Conservation (phyloP, 2,113 vertebrate species). For the Girardinichthys multiradiatus region DNA sequence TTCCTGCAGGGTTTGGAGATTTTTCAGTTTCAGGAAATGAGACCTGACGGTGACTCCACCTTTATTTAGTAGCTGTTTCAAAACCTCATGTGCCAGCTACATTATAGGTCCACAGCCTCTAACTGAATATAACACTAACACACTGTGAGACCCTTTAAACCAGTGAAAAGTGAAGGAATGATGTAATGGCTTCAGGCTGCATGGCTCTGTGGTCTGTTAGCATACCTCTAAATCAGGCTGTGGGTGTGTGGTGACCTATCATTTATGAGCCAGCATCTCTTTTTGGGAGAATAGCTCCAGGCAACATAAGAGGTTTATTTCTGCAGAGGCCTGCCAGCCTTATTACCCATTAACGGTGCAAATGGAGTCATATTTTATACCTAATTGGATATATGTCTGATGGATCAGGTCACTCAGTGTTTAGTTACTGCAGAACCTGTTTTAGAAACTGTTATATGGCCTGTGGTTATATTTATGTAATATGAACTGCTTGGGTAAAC, state of each 20-base stretch:
- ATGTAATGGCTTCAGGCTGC: slow-evolving; percentile 56
- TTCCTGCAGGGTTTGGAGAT: slow-evolving; percentile 15
- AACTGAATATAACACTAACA: slow-evolving; percentile 37
- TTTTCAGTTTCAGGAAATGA: slow-evolving; percentile 42
- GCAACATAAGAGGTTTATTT: slow-evolving; percentile 47
- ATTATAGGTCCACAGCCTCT: slow-evolving; percentile 14
- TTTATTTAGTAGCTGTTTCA: slow-evolving; percentile 27
- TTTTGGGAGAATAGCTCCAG: slow-evolving; percentile 51
- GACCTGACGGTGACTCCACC: slow-evolving; percentile 42
- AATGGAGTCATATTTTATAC: slow-evolving; percentile 52
- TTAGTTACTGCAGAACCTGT: slow-evolving; percentile 25
- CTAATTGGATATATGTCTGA: slow-evolving; percentile 24
- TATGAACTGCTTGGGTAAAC: slow-evolving; percentile 31
- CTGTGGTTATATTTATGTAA: slow-evolving; percentile 16
- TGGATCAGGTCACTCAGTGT: slow-evolving; percentile 16
- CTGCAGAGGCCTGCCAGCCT: slow-evolving; percentile 21
- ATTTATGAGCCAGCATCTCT: slow-evolving; percentile 55
- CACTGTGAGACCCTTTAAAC: slow-evolving; percentile 39
- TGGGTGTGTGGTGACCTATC: slow-evolving; percentile 46
- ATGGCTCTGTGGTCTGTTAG: slow-evolving; percentile 51
- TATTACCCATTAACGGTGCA: slow-evolving; percentile 52
- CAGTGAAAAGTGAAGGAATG: slow-evolving; percentile 41
- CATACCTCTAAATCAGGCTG: slow-evolving; percentile 60
- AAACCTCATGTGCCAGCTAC: slow-evolving; percentile 18
- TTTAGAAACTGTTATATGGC: slow-evolving; percentile 34